A percentile compares a stretch with the other conserved stretches of the same genome.
These are phyloP conservation scores for Dendrophyllia cribrosa DNA, from an alignment of 64 coral and sea anemone species.

Conservation along the genomic window DNA sequence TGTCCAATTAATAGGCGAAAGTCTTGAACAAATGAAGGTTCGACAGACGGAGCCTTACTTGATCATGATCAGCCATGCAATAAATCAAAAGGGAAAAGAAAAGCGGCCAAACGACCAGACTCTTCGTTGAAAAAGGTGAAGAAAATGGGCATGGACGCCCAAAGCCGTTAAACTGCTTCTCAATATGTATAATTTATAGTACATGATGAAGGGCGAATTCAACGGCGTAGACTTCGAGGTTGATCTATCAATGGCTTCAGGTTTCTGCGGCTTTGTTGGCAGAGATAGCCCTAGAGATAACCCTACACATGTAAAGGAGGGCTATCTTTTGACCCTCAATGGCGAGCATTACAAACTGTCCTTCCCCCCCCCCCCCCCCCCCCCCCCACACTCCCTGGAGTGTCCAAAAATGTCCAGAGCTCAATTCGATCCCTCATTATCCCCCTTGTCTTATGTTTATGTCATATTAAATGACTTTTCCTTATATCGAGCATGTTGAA, in stretches of 20 bases:
- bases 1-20: conserved; percentile 19
- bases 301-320: no score
- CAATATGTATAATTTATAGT: neutral
- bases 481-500: no score
- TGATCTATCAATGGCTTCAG: neutral
- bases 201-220: neutral
- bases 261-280: no score
- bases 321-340: no score
- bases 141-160: neutral
- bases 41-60: conserved; percentile 2
- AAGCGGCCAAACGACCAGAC: neutral
- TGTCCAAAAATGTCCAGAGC: no score
- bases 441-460: no score
- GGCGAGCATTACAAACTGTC: no score
- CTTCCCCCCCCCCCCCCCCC: no score
- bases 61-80: neutral
- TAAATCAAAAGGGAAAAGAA: conserved; percentile 15
- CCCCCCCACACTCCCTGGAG: no score
- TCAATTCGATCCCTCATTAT: no score
- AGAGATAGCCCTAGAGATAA: no score
- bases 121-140: conserved; percentile 12
- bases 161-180: neutral
- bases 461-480: no score
- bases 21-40: neutral
- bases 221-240: neutral